Base-by-base conservation (phyloP, 1,140 invertebrate genomes). In the Aphidius ervi region DNA sequence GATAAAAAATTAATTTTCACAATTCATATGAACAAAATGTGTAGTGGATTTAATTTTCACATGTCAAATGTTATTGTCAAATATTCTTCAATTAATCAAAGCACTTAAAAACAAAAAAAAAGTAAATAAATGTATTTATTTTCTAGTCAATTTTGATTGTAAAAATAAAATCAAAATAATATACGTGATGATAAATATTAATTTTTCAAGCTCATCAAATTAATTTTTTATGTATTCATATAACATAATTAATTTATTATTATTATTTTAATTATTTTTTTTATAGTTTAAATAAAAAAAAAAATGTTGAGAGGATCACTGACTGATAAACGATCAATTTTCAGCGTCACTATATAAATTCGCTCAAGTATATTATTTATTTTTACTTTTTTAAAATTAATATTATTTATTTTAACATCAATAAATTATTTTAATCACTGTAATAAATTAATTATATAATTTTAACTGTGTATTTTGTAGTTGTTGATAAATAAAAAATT, bases 71-170 rank as follows among this genome's bases (percentile, higher is more conserved):
- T n/a, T 52, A 23, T 31, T 37, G 49, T n/a, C 31, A 39, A 52
- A 39, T 39, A 52, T 52, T 10, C 37, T 52, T 54, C 8, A 42
- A 41, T 31, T 31, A 31, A 31, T 31, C 2, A 31, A 48, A 9
- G 54, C 42, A 46, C 10, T 42, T 57, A 20, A 47, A 57, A 57
- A n/a, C 16, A 56, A 39, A 37, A 46, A 60, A 58, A 40, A 48
- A 58, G 42, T 31, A 31, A 31, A 31, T 31, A 31, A 62, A 61
- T 64, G 56, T 64, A 64, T 61, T 61, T 64, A 64, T 46, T 62
- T 61, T 64, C 63, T 64, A 64, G 63, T 64, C 63, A 64, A 64
- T 62, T 64, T 62, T 64, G 55, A 64, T 50, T 64, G 59, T 63
- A 63, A 42, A 61, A 56, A 61, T 50, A 9, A 56, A 56, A 54